Evolutionary conservation across 1,140 invertebrate species (phyloP), one percentile per base, ranked within the genome.

Genomic region (Euschistus heros): DNA sequence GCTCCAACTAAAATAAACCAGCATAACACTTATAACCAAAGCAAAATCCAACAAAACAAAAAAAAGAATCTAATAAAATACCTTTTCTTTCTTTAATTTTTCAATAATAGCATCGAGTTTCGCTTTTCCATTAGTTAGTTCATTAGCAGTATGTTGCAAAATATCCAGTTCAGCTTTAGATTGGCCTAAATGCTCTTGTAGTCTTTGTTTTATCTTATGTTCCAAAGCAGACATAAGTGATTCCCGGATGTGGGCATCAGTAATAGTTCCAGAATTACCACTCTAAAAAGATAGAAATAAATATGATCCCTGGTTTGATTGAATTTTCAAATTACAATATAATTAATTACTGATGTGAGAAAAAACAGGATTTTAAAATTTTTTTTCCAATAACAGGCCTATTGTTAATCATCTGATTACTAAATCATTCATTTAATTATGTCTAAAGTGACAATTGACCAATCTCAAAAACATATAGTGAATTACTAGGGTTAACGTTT

Each of bases 211-310:
- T 62, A 98, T 71, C 79, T 96, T 97, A 74, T 98, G 94, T 77
- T 96, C 92, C 0, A 97, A 91, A 18, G 95, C 96, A 59, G 92
- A 94, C 2, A 97, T 75, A 13, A 99, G 77, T 26, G 95, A 98
- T 50, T 89, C 91, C 72, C 91, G 85, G 57, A 98, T 92, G 74
- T 97, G 94, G 73, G 96, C 93, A 73, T 97, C 92, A 50, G 92
- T 91, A 52, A 98, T 94, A 17, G 92, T 95, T 17, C 88, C 89
- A 33, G 80, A 55, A 44, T 68, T 67, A n/a, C 62, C 63, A 18
- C 15, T 60, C 57, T 60, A 18, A 15, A 37, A 60, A 8, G 14
- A n/a, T 15, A 20, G 22, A 57, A 57, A n/a, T n/a, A 24, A 57
- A 57, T 24, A 57, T 6, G 54, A 22, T 15, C 7, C 42, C 17